Percentiles rank a stretch among this genome's conserved stretches.
Evolutionary conservation across 2,797 vertebrate species (phyloP).

Genomic region (Tympanoctomys barrerae): DNA sequence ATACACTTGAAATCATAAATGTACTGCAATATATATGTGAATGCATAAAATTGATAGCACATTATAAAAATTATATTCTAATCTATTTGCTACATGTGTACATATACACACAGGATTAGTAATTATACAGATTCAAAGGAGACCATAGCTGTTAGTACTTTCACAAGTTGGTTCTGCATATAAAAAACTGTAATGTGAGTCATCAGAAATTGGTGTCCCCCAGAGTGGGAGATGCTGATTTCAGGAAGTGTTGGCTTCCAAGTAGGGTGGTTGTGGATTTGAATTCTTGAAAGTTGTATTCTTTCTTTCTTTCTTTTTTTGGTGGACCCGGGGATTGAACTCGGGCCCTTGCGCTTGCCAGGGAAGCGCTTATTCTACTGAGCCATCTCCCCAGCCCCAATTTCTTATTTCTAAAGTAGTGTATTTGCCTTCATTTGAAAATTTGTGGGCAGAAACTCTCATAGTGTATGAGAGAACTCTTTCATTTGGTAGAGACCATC

Average conservation of each 20-base stretch:
- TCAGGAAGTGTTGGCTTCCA: background rate
- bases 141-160: background rate
- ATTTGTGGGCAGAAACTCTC: background rate
- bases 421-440: background rate
- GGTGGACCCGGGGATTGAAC: too few species aligned
- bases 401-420: conserved; percentile 39
- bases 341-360: too few species aligned
- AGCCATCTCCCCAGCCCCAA: too few species aligned
- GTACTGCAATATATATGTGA: background rate
- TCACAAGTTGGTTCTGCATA: background rate
- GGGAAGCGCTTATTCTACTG: too few species aligned
- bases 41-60: background rate
- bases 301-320: too few species aligned
- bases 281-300: background rate
- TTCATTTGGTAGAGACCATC: background rate
- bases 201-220: background rate
- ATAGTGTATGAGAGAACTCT: background rate
- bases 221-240: background rate
- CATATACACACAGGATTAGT: background rate
- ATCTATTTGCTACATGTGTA: background rate
- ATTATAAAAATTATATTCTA: background rate
- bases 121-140: background rate
- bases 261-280: background rate
- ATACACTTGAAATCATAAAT: background rate
- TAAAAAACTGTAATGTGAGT: background rate